Base-by-base conservation (phyloP, 1,140 invertebrate genomes). In the Ips typographus region DNA sequence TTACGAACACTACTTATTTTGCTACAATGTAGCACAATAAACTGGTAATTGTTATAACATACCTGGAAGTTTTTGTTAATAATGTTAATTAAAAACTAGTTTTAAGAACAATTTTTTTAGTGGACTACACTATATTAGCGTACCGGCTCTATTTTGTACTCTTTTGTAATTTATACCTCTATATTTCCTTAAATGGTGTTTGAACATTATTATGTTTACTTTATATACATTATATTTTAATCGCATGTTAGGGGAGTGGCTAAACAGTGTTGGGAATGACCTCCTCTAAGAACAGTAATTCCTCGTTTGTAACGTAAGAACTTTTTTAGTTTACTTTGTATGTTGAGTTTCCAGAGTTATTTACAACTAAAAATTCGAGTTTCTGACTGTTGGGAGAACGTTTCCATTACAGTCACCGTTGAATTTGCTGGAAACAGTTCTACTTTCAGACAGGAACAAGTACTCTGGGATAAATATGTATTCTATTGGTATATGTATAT, bases 1-100 rank as follows among this genome's bases (percentile, higher is more conserved):
- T 36, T 58, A 58, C 1, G 40, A 40, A 8, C 37, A 58, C 4
- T 3, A 58, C 6, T 22, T 40, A 4, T 7, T 55, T 38, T 55
- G 52, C 56, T 58, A 58, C 56, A 58, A 58, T 58, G 56, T 58
- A 58, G 56, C 56, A 40, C 52, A 38, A 22, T 2, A 2, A 2
- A 38, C 52, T 55, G 7, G 52, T 55, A 37, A 55, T 36, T 55
- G 52, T 55, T 55, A 38, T 55, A 55, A 2, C 52, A 55, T 36
- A 55, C 52, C 22, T 55, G 52, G 52, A 5, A 55, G 8, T 55
- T 55, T 2, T 1, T 6, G 5, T 55, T 55, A 55, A 5, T 55
- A 22, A 55, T 49, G 1, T 2, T 49, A 44, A 4, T 49, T 22
- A 2, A 2, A 47, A 49, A 49, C 7, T 49, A 49, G 7, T 49